Evolutionary conservation across 2,888 invertebrate species (phyloP), one percentile per base, ranked within the genome.

Genomic region (Machimus atricapillus): DNA sequence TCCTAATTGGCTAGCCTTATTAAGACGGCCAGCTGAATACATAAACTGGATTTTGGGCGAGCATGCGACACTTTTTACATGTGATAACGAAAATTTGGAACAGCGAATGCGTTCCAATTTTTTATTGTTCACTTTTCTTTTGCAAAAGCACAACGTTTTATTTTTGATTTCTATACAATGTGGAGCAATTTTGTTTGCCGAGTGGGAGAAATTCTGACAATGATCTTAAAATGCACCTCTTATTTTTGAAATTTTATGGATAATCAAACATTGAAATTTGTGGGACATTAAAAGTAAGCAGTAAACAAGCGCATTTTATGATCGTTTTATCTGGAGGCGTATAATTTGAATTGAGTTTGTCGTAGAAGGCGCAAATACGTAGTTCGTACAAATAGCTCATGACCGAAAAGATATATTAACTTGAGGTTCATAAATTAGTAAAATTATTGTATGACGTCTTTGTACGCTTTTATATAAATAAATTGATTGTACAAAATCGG

Each of bases 1-100:
- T 79, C 46, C 52, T 79, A 79, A 79, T 79, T 79, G 79, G 56
- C n/a, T n/a, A 31, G 27, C 52, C n/a, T 52, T 52, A 79, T 79
- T 78, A 79, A 79, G 56, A 52, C 12, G 27, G n/a, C 27, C 23
- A 27, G 52, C 52, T 52, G 79, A 79, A 79, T 79, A 31, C 52
- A 46, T 79, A 79, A 79, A 56, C 52, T 52, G 52, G 79, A 52
- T 79, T 79, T 78, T n/a, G 27, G 40, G n/a, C 37, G 40, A 43
- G 43, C 23, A 40, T 16, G 37, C 37, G 37, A 46, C 46, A 31
- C 27, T 79, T 52, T 27, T 27, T 79, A 52, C 31, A 34, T n/a
- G 52, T 79, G 79, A 79, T 79, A 79, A 79, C 66, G 14, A 9
- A 27, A 66, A 66, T 66, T 66, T 12, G 66, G 79, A 52, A 46